phyloP scores from a whole-genome alignment of 2,113 vertebrate species.

The Diphyllodes magnificus region DNA sequence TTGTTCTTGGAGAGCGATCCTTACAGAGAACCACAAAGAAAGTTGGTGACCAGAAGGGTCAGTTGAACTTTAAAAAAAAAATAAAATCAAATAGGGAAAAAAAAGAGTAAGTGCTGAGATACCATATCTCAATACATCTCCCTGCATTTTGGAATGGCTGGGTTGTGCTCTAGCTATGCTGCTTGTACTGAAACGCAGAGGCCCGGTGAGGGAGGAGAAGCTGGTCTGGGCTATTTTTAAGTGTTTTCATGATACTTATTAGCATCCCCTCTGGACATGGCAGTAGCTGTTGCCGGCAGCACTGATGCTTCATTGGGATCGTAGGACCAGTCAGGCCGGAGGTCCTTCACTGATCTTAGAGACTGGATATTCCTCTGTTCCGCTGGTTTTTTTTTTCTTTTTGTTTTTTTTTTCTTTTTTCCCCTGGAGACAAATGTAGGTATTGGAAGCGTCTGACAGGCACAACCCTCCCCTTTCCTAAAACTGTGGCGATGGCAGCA shows the following conservation, averaged over 20 bases:
- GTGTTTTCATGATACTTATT: neutral
- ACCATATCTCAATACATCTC: neutral
- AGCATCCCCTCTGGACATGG: neutral
- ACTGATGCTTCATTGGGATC: neutral
- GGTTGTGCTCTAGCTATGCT: neutral
- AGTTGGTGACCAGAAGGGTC: conserved; percentile 56
- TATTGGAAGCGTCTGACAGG: neutral
- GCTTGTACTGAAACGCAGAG: neutral
- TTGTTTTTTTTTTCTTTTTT: no score
- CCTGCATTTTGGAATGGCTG: neutral
- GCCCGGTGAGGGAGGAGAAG: neutral
- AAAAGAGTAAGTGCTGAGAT: neutral
- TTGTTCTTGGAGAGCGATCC: conserved; percentile 63
- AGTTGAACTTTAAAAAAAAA: neutral
- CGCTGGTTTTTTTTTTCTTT: accelerated
- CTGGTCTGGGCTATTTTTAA: neutral
- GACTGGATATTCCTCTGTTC: neutral
- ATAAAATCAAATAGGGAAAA: neutral
- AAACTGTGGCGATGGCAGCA: neutral
- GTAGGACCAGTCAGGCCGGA: neutral
- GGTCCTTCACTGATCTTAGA: neutral
- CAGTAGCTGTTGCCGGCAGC: neutral
- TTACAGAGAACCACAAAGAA: conserved; percentile 46
- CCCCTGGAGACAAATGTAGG: neutral
- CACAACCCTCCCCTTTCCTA: no score